phyloP scores from a whole-genome alignment of 2,113 vertebrate genomes.

The Pterocles burchelli region DNA sequence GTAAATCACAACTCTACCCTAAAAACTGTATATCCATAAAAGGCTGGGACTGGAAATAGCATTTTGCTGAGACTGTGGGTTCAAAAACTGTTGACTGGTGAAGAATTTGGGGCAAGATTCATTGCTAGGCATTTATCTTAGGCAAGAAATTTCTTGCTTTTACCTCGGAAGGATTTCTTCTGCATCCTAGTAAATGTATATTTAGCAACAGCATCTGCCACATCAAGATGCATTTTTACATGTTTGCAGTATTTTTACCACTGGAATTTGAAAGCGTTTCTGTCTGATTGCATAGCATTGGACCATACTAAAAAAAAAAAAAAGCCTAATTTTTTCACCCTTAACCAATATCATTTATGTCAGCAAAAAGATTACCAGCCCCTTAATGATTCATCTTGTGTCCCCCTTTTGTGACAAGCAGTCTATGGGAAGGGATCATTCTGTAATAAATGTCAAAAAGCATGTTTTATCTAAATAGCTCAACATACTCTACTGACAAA shows the following conservation, averaged over 20 bases:
- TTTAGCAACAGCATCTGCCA: conserved; percentile 29
- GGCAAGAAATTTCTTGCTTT: background rate
- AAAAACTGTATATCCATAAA: background rate
- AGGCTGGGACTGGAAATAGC: background rate
- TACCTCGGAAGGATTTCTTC: background rate
- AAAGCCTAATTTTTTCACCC: conserved; percentile 21
- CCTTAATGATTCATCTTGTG: conserved; percentile 56
- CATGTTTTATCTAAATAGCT: conserved; percentile 76
- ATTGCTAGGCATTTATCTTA: background rate
- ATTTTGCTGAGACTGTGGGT: background rate
- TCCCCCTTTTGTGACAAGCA: conserved; percentile 17
- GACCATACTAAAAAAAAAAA: conserved; percentile 44
- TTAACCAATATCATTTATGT: conserved; percentile 30
- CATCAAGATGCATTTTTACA: conserved; percentile 6
- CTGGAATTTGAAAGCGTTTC: conserved; percentile 41
- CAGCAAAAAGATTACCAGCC: conserved; percentile 54
- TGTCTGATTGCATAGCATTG: conserved; percentile 30
- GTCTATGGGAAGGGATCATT: conserved; percentile 59
- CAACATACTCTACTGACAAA: conserved; percentile 64
- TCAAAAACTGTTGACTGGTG: background rate
- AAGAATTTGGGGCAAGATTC: background rate
- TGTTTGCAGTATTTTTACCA: conserved; percentile 23
- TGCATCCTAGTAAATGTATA: conserved; percentile 1
- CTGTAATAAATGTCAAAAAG: conserved; percentile 74
- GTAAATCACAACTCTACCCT: background rate